A percentile compares a stretch with the other conserved stretches of the same genome.
These are phyloP conservation scores for Dasypogon diadema DNA, from an alignment of 2,888 invertebrate species.

Conservation along the genomic window DNA sequence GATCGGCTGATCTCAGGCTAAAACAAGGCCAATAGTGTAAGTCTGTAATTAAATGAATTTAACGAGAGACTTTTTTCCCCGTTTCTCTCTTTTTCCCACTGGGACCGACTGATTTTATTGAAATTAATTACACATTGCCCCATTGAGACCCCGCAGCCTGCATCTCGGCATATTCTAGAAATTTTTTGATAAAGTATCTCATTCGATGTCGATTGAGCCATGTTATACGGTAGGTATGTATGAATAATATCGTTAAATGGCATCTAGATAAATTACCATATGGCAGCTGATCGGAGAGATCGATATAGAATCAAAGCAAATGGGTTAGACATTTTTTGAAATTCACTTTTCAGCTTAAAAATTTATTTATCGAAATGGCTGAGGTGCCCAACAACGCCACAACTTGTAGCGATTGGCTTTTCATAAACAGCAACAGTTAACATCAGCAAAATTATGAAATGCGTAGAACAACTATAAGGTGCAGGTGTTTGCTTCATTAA, in stretches of 20 bases:
- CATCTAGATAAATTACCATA: constrained; percentile 60
- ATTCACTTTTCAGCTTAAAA: constrained; percentile 35
- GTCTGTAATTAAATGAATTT: constrained; percentile 48
- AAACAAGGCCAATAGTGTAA: constrained; percentile 50
- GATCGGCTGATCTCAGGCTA: constrained; percentile 40
- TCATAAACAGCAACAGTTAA: constrained; percentile 9
- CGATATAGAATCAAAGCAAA: constrained; percentile 40
- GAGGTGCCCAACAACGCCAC: background rate
- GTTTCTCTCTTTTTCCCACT: constrained; percentile 36
- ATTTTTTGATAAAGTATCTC: constrained; percentile 42
- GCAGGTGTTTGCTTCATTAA: constrained; percentile 33
- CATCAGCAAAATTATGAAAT: constrained; percentile 29
- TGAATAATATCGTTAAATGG: constrained; percentile 58
- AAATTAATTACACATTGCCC: constrained; percentile 50
- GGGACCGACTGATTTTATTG: constrained; percentile 41
- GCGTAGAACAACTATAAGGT: constrained; percentile 14
- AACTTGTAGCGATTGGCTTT: background rate
- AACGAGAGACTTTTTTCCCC: constrained; percentile 39
- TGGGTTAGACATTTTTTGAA: constrained; percentile 19
- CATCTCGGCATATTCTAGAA: constrained; percentile 32
- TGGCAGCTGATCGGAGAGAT: constrained; percentile 48
- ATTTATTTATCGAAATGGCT: constrained; percentile 18
- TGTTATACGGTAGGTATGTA: constrained; percentile 49
- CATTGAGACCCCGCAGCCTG: constrained; percentile 34
- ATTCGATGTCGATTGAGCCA: constrained; percentile 50